These are phyloP conservation scores for Parazoanthus darwini DNA, from an alignment of 92 coral and sea anemone genomes.

Conservation along the genomic window DNA sequence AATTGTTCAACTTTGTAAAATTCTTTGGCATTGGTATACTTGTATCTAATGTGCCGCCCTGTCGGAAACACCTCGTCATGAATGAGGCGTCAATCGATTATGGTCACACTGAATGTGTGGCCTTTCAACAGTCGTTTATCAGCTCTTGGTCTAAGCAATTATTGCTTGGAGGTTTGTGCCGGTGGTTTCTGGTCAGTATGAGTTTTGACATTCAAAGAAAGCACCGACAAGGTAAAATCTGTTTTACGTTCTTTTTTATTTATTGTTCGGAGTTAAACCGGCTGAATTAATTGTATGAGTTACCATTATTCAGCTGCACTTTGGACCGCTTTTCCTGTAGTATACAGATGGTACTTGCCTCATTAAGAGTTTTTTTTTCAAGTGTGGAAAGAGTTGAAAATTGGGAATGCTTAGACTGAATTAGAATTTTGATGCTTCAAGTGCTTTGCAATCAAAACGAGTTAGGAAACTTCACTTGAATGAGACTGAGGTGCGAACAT, in stretches of 20 bases:
- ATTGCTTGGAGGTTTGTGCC: not conserved
- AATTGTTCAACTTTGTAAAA: too few species aligned
- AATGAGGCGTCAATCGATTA: not conserved
- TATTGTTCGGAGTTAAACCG: too few species aligned
- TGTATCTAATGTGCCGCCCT: not conserved
- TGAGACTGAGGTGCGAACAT: not conserved
- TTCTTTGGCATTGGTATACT: not conserved
- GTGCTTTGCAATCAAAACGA: not conserved
- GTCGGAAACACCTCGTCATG: not conserved
- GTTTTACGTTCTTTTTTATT: not conserved
- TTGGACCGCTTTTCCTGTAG: too few species aligned
- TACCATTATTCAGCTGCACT: not conserved
- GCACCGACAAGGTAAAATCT: not conserved
- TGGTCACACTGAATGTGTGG: not conserved
- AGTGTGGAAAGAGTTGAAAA: not conserved
- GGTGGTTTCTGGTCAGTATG: not conserved
- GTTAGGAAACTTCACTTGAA: too few species aligned
- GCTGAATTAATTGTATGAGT: not conserved
- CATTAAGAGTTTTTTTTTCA: not conserved
- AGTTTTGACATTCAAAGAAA: slow-evolving; percentile 6
- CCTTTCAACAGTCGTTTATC: not conserved
- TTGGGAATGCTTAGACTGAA: not conserved
- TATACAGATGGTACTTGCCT: not conserved
- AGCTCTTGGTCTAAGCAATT: not conserved
- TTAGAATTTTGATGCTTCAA: not conserved